Base-by-base conservation (phyloP, 2,113 vertebrate species). In the Solea solea region DNA sequence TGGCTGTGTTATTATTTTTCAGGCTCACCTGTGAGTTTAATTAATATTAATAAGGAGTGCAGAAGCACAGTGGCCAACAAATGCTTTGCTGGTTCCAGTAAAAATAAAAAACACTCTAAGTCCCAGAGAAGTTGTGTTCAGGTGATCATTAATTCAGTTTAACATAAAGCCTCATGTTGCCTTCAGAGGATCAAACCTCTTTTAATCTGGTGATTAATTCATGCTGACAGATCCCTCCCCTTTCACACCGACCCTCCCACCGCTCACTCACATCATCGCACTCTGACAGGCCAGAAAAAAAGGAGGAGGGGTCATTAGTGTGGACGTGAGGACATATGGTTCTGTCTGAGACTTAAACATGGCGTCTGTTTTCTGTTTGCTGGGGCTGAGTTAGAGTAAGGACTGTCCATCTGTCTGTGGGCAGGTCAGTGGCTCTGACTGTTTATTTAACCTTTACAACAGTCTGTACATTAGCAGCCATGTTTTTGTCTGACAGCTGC, bases 401-500 rank as follows among this genome's bases (percentile, higher is more conserved):
- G 79, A 63, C 45, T 53, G 27, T 75, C 90, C 86, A 88, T 89
- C 85, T 88, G 87, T 84, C 62, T 63, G 60, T 8, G 39, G 48
- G 10, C 21, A 41, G 42, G 34, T 34, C 34, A 15, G 42, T 13
- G 65, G 63, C 9, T 15, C 49, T 55, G 41, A 40, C 40, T 70
- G 69, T 64, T 72, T 42, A 57, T 67, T 86, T 83, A 88, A 89
- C 76, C 62, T 76, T 41, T 74, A 10, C 3, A 34, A 59, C 61
- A 61, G 84, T 64, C 62, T 77, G 76, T 78, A 84, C 62, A 72
- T 78, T 62, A 72, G 51, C 55, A 61, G 59, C 27, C 58, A 16
- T 58, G 81, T 74, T 45, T 62, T 74, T 21, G 21, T 63, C 70
- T 53, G 75, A 83, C 88, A 90, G 90, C 88, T 92, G 89, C 75